A percentile compares a stretch with the other conserved stretches of the same genome.
phyloP scores from a whole-genome alignment of 2,797 vertebrate species.

The Meriones psammophilus region DNA sequence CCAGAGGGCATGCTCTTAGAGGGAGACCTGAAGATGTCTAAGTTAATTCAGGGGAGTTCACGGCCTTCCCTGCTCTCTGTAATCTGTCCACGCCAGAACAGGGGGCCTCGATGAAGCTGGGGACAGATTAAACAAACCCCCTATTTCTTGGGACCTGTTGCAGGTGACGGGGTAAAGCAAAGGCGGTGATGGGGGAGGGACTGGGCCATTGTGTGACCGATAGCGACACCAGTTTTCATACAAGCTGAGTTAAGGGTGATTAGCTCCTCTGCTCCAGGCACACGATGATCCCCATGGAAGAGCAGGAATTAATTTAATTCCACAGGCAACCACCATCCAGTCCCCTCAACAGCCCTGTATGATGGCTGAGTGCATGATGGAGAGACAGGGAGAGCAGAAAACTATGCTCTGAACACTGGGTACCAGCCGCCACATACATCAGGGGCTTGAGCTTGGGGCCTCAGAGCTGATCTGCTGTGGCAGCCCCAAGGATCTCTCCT shows the following conservation, averaged over 20 bases:
- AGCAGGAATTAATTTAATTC: conserved; percentile 65
- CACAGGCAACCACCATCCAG: not conserved
- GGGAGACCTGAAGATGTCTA: not conserved
- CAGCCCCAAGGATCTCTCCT: conserved; percentile 35
- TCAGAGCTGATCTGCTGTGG: not conserved
- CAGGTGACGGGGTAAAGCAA: not conserved
- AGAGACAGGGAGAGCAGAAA: not conserved
- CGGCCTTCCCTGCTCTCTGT: not conserved
- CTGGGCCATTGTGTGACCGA: not conserved
- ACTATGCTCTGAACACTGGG: not conserved
- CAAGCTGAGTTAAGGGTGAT: conserved; percentile 69
- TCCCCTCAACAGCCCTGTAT: not conserved
- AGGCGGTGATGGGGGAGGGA: not conserved
- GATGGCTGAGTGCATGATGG: not conserved
- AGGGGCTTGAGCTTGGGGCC: conserved; percentile 23
- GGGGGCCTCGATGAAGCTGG: not conserved
- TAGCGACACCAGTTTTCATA: not conserved
- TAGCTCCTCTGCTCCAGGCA: conserved; percentile 60
- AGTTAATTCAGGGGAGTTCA: not conserved
- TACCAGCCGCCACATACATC: not conserved
- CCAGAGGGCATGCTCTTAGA: not conserved
- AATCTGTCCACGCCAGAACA: not conserved
- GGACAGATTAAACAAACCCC: conserved; percentile 11
- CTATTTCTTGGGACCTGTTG: not conserved
- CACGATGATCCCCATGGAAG: conserved; percentile 50